A percentile compares a stretch with the other conserved stretches of the same genome.
These are phyloP conservation scores for Callosobruchus maculatus DNA, from an alignment of 2,888 invertebrate genomes.

Conservation along the genomic window DNA sequence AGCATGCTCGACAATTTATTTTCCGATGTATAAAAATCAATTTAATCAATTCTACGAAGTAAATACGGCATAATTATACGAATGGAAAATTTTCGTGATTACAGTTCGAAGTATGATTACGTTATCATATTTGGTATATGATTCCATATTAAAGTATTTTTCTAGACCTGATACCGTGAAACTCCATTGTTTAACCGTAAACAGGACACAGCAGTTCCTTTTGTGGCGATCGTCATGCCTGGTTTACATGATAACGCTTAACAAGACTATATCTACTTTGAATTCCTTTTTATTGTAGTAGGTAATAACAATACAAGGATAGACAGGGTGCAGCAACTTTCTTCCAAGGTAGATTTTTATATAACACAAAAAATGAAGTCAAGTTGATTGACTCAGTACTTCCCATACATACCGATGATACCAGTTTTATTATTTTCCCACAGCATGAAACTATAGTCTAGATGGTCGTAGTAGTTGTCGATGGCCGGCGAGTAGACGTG, in stretches of 20 bases:
- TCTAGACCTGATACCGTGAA: background rate
- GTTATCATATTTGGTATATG: background rate
- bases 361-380: no score
- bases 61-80: background rate
- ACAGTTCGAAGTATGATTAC: background rate
- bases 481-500: no score
- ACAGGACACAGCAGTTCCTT: background rate
- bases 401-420: no score
- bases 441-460: no score
- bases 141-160: background rate
- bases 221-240: background rate
- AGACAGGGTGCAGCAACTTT: no score
- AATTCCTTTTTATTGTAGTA: no score
- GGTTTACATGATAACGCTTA: background rate
- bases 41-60: background rate
- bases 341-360: no score
- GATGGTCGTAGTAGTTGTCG: no score
- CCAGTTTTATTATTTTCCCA: no score
- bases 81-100: background rate
- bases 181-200: background rate
- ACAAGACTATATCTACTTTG: no score
- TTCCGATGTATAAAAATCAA: background rate
- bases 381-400: no score
- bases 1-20: background rate
- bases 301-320: no score